Conservation (phyloP, 2,797 vertebrate species). For the Hemitrygon akajei region DNA sequence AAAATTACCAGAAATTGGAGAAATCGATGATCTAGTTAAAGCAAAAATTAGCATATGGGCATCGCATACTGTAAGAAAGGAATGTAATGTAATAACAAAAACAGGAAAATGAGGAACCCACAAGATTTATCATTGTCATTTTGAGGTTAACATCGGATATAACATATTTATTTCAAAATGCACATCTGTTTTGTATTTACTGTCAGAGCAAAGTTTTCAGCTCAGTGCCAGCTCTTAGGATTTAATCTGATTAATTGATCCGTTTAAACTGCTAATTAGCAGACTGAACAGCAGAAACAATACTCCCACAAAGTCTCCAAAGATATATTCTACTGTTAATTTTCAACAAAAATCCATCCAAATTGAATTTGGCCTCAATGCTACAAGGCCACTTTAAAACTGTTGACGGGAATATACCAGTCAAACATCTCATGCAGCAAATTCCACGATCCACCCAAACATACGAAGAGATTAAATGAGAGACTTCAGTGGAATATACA, state of each 20-base stretch:
- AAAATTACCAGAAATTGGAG: too few relatives aligned
- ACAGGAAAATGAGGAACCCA: neutral
- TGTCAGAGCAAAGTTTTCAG: neutral
- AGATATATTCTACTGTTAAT: neutral
- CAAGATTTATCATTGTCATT: neutral
- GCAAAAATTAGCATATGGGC: too few relatives aligned
- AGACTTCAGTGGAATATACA: neutral
- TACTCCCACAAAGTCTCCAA: slow-evolving; percentile 13
- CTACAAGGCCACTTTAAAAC: neutral
- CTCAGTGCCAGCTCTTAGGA: neutral
- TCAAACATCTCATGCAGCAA: neutral
- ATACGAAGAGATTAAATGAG: neutral
- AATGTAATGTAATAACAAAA: neutral
- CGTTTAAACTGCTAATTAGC: slow-evolving; percentile 18
- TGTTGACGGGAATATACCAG: neutral
- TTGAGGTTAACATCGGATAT: neutral
- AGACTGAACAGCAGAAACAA: slow-evolving; percentile 3
- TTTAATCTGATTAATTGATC: slow-evolving; percentile 1
- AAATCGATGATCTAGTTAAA: too few relatives aligned
- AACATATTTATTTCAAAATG: neutral
- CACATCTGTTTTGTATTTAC: neutral
- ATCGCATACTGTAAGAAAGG: neutral
- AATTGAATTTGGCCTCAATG: neutral
- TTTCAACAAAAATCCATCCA: neutral
- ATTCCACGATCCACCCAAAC: neutral